A percentile compares a stretch with the other conserved stretches of the same genome.
Evolutionary conservation across 1,140 invertebrate genomes (phyloP).

Genomic region (Ctenoplectra terminalis): DNA sequence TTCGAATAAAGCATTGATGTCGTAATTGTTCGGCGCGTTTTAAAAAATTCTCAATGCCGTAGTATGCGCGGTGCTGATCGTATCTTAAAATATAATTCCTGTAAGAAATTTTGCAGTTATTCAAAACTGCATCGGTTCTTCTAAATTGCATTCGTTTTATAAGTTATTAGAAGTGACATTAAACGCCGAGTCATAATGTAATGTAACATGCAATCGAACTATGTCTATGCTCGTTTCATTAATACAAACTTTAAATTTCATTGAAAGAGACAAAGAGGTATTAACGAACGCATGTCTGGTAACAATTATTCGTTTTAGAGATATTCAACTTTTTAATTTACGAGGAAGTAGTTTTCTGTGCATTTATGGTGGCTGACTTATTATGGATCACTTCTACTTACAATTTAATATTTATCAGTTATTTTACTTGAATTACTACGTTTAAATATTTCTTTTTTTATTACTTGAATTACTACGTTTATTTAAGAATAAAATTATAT

Average conservation of each 20-base stretch:
- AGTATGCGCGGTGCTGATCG: slow-evolving; percentile 12
- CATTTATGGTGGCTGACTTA: neutral
- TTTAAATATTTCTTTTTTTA: neutral
- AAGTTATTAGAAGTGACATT: slow-evolving; percentile 10
- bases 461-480: neutral
- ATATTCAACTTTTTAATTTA: neutral
- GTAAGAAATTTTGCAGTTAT: slow-evolving; percentile 2
- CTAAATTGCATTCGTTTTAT: neutral
- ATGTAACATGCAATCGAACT: neutral
- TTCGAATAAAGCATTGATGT: slow-evolving; percentile 28
- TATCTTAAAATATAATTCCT: neutral
- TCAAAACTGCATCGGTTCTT: slow-evolving; percentile 5
- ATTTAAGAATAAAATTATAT: neutral
- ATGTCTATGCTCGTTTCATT: neutral
- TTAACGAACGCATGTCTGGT: neutral
- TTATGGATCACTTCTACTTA: neutral
- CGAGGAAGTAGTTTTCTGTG: neutral
- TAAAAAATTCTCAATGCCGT: too few relatives aligned
- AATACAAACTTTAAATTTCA: neutral
- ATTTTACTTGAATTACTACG: too few relatives aligned
- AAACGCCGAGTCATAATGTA: slow-evolving; percentile 1
- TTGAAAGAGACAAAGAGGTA: neutral
- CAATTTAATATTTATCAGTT: too few relatives aligned
- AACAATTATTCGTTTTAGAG: neutral
- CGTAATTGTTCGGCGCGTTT: slow-evolving; percentile 42